Evolutionary conservation across 2,797 vertebrate species (phyloP), one percentile per base, ranked within the genome.

Genomic region (Chelon auratus): DNA sequence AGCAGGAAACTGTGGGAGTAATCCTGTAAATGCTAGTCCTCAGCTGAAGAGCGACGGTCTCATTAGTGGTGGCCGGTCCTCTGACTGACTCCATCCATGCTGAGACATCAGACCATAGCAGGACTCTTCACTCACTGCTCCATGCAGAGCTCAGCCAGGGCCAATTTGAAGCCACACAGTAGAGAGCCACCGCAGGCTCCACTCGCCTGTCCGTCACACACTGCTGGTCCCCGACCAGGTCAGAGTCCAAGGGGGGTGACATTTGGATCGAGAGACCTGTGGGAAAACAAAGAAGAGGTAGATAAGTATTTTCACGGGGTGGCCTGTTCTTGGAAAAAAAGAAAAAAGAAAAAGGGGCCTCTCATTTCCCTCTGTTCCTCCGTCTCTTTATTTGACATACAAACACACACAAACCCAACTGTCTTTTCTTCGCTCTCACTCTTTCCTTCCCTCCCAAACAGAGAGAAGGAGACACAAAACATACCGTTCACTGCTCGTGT

Each of bases 21-120:
- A 95, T 95, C 93, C 86, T 91, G 87, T 91, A 93, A 93, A 93
- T 85, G 86, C 83, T 90, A 88, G 88, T 91, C 90, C 93, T 94
- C 92, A 86, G 89, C 72, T 87, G 78, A 89, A 90, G 92, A 92
- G 84, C 83, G 78, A 89, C 62, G 86, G 86, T 93, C 87, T 94
- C 91, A 84, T 94, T 94, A 95, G 89, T 93, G 93, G 90, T 82
- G 89, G 78, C 88, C 91, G 89, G 90, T 90, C 90, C 93, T 92
- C 89, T 87, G 92, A 85, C 89, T 93, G 90, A 79, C 91, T 93
- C 95, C 93, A 90, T 96, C 95, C 96, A 96, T 95, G 92, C 92
- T 89, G 86, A 90, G 87, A 91, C 86, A 82, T 94, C 92, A 91
- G 90, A 94, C 88, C 90, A 81, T 85, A 82, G 91, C 89, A 77